Base-by-base conservation (phyloP, 2,113 vertebrate species). In the Sula dactylatra region DNA sequence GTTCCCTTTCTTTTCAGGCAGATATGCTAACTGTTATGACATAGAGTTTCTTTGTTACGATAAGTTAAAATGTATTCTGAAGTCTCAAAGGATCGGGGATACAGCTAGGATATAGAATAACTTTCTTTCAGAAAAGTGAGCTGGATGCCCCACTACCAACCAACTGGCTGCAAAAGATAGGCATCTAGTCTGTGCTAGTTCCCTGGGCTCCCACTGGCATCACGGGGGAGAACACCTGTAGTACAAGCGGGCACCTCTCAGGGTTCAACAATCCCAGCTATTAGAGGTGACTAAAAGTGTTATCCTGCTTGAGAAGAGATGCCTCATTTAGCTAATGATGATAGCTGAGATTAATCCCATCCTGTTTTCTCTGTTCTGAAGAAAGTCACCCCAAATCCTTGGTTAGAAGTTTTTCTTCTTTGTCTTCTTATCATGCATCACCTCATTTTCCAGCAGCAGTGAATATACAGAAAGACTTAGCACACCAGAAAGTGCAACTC, bases 21-120 rank as follows among this genome's bases (percentile, higher is more conserved):
- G 38, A 50, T 18, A 50, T 0, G 0, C 5, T 31, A 22, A 16
- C 18, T 83, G 7, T 58, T 42, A 34, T 4, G 9, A 15, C 29
- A 31, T 7, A 47, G 5, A 59, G 4, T 34, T 2, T 61, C 16
- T 86, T 65, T 86, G 25, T 10, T 25, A 77, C 34, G 70, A 7
- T 12, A 61, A 25, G 4, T 45, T 56, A 55, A 91, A 82, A 72
- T 26, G 13, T n/a, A 45, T 66, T 70, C 32, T 45, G 25, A 76
- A 66, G 4, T 32, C 31, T 49, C 49, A 76, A 44, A 65, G 22
- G 10, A 61, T 22, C 1, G 3, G 12, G 80, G 13, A 9, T 47
- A 52, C 10, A 71, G 4, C 5, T 31, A 25, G 15, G 19, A 13
- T 44, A 31, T 59, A 44, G 6, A 58, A 44, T 31, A 42, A 20